These are phyloP conservation scores for Misgurnus mizolepis DNA, from an alignment of 2,113 vertebrate species.

Conservation along the genomic window DNA sequence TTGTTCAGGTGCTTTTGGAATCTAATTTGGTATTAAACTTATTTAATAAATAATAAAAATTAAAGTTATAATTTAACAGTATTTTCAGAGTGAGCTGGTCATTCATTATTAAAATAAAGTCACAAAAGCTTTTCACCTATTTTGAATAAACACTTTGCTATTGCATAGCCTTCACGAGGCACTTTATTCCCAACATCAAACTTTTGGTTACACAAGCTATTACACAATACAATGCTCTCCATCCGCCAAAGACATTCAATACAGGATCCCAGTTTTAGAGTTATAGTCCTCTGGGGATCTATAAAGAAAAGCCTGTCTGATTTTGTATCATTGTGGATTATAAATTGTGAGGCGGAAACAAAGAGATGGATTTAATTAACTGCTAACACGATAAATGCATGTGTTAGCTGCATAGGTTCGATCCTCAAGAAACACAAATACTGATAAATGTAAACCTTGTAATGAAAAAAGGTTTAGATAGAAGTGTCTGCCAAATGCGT, in stretches of 20 bases:
- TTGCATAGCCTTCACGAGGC: constrained; percentile 31
- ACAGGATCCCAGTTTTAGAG: neutral
- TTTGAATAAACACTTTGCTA: constrained; percentile 11
- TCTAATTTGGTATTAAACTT: too few relatives aligned
- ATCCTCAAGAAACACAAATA: too few relatives aligned
- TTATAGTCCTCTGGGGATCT: constrained; percentile 20
- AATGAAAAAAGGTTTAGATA: too few relatives aligned
- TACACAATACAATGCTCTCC: constrained; percentile 20
- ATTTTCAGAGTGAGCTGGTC: neutral
- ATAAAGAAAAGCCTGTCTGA: constrained; percentile 32
- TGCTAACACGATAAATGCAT: too few relatives aligned
- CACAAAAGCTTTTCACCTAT: neutral
- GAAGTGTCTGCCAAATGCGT: too few relatives aligned
- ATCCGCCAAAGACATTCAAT: constrained; percentile 21
- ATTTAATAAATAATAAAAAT: too few relatives aligned
- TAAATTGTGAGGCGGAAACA: neutral
- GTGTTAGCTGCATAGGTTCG: too few relatives aligned
- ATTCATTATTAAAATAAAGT: neutral
- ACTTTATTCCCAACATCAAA: constrained; percentile 32
- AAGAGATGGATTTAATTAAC: neutral
- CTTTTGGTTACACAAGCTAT: constrained; percentile 12
- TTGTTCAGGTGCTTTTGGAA: too few relatives aligned
- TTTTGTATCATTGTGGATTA: constrained; percentile 4
- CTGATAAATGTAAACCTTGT: too few relatives aligned
- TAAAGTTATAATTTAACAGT: neutral